Evolutionary conservation across 2,888 invertebrate species (phyloP).

Genomic region (Cistogaster globosa): DNA sequence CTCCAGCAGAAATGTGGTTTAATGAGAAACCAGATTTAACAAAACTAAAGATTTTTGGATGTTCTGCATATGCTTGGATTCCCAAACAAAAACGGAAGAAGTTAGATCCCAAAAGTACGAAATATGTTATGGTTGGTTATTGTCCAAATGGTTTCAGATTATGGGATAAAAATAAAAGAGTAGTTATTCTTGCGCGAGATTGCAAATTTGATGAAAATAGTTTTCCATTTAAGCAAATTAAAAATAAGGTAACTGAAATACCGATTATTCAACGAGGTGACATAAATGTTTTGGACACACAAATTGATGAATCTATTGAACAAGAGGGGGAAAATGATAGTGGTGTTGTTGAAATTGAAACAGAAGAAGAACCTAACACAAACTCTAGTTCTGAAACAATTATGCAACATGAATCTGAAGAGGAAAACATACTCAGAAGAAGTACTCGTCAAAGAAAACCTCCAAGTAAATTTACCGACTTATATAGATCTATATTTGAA

Average conservation of each 20-base stretch:
- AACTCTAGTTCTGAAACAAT: no score
- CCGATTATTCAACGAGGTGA: background rate
- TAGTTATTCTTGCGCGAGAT: slow-evolving; percentile 14
- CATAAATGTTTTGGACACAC: background rate
- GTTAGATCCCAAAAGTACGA: slow-evolving; percentile 61
- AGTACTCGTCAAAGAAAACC: background rate
- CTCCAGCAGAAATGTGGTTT: slow-evolving; percentile 66
- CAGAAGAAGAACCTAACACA: no score
- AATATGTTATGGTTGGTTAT: slow-evolving; percentile 63
- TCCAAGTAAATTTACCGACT: background rate
- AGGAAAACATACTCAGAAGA: background rate
- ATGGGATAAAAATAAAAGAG: slow-evolving; percentile 36
- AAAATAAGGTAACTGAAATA: background rate
- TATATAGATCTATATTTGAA: slow-evolving; percentile 13
- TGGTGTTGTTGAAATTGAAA: no score
- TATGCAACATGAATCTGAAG: background rate
- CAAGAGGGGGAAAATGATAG: no score
- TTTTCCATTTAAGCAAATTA: slow-evolving; percentile 35
- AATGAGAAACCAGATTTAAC: slow-evolving; percentile 55
- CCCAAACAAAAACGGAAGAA: slow-evolving; percentile 71
- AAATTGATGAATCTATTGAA: no score
- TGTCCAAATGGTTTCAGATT: slow-evolving; percentile 66
- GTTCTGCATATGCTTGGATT: slow-evolving; percentile 70
- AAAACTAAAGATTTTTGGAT: slow-evolving; percentile 68
- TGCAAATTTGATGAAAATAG: slow-evolving; percentile 28